These are phyloP conservation scores for Salpingus planirostris DNA, from an alignment of 2,888 invertebrate genomes.

Conservation along the genomic window DNA sequence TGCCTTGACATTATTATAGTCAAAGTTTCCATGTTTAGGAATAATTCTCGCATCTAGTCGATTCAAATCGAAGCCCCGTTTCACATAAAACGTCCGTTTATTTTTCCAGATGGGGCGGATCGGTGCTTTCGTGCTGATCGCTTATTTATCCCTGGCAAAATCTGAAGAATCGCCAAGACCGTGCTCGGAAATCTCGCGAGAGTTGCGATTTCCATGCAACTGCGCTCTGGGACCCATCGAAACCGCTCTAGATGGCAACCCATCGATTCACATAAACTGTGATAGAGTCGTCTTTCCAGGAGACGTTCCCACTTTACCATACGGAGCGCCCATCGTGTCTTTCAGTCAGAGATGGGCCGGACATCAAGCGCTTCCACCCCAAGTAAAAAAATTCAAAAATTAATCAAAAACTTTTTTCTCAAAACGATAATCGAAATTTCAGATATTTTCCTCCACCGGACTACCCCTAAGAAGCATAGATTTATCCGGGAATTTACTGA, in stretches of 20 bases:
- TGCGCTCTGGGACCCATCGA: conserved; percentile 46
- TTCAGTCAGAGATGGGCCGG: conserved; percentile 75
- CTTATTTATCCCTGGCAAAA: too few relatives aligned
- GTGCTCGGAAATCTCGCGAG: conserved; percentile 67
- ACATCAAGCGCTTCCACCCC: conserved; percentile 70
- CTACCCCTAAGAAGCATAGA: conserved; percentile 69
- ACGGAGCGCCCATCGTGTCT: conserved; percentile 69
- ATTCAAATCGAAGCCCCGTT: too few relatives aligned
- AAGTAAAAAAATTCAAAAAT: too few relatives aligned
- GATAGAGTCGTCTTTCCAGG: conserved; percentile 73
- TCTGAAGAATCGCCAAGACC: conserved; percentile 40
- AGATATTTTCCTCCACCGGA: conserved; percentile 62
- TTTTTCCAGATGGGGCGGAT: too few relatives aligned
- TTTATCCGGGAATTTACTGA: conserved; percentile 72
- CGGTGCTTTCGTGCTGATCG: too few relatives aligned
- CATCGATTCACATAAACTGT: conserved; percentile 67
- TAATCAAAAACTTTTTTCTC: neutral
- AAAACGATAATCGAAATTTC: conserved; percentile 16
- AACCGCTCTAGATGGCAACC: conserved; percentile 38
- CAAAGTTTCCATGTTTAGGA: too few relatives aligned
- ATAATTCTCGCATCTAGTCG: too few relatives aligned
- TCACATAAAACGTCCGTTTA: too few relatives aligned
- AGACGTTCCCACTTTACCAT: conserved; percentile 68
- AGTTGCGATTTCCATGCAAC: conserved; percentile 67
- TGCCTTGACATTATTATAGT: too few relatives aligned